Evolutionary conservation across 2,797 vertebrate species (phyloP), one percentile per base, ranked within the genome.

Genomic region (Falco peregrinus): DNA sequence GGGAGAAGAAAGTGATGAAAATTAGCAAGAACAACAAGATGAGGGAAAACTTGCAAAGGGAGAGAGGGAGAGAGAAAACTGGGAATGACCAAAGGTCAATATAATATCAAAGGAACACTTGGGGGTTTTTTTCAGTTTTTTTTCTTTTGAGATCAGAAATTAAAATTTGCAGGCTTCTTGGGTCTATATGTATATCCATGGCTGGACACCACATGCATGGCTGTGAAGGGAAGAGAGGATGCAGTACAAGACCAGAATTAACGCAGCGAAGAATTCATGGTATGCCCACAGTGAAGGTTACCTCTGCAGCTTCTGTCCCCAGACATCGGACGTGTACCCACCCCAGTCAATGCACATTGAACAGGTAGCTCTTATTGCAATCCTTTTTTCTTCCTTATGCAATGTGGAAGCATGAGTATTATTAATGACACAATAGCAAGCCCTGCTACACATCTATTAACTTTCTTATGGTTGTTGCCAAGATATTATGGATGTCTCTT

Each of bases 251-350:
- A 64, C 11, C 45, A 79, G 20, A 69, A 85, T 39, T 74, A 43
- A 54, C 0, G 0, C 19, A 20, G 10, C 11, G 59, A 87, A 94
- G 18, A 67, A 39, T 85, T 50, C 25, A 16, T 22, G 16, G 25
- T 17, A 31, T 26, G 37, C 19, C 67, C 51, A 45, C 65, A 35
- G 21, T 37, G 53, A 39, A 74, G 12, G 21, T n/a, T 63, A 15
- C 24, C 26, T 53, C 45, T 73, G 10, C 37, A 57, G 6, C 48
- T 48, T 81, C 54, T 5, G 3, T 56, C n/a, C 50, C 43, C 54
- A 71, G 77, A 12, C 16, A 8, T 14, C n/a, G 53, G 53, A 41
- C 0, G 0, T 53, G 17, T 45, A 37, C 25, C 47, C 0, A 0
- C 15, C 50, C 10, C 41, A 11, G 28, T 3, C 56, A 16, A 21